Evolutionary conservation across 2,113 vertebrate species (phyloP).

Genomic region (Shinisaurus crocodilurus): DNA sequence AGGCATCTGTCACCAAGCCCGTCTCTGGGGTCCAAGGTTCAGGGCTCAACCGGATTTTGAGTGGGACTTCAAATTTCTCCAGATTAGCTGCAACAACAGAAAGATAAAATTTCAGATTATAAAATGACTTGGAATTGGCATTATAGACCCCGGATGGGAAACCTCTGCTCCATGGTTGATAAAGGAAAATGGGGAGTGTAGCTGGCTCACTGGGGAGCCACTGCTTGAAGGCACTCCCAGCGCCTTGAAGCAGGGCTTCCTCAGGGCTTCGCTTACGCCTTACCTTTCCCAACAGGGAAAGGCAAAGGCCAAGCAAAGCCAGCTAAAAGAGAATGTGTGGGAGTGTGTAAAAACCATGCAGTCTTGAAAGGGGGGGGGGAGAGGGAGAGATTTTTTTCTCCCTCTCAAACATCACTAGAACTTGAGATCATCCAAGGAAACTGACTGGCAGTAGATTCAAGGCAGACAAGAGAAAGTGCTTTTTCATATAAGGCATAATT

Average conservation of each 20-base stretch:
- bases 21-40: slow-evolving; percentile 96
- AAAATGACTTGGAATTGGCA: background rate
- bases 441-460: background rate
- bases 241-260: too few relatives aligned
- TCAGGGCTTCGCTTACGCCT: too few relatives aligned
- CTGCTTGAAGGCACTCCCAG: too few relatives aligned
- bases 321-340: too few relatives aligned
- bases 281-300: too few relatives aligned
- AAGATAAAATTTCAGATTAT: background rate
- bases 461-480: background rate
- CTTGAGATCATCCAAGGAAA: background rate
- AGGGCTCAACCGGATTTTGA: slow-evolving; percentile 90
- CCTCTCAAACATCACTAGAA: background rate
- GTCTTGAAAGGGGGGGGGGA: too few relatives aligned
- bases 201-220: too few relatives aligned
- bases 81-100: slow-evolving; percentile 80
- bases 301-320: too few relatives aligned
- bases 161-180: too few relatives aligned
- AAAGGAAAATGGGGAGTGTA: background rate
- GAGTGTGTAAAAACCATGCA: too few relatives aligned
- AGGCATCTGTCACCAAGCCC: slow-evolving; percentile 94
- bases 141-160: background rate
- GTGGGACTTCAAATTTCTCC: slow-evolving; percentile 94
- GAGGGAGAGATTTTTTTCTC: background rate
- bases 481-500: background rate